phyloP scores from a whole-genome alignment of 2,888 invertebrate genomes.

The Diplolepis rosae region DNA sequence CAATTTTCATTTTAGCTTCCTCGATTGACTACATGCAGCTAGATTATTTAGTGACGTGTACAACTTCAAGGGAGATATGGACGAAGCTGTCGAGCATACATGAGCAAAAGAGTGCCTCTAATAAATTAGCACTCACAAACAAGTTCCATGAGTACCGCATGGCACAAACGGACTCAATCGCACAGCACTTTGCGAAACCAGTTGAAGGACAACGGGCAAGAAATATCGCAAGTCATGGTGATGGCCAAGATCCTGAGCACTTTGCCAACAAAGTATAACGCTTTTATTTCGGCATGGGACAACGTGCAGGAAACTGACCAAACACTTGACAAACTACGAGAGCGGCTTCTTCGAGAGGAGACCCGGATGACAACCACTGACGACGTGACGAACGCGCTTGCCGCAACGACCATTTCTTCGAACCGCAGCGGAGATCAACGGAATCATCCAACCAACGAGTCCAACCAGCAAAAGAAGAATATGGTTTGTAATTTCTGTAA shows the following conservation, averaged over 20 bases:
- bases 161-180: neutral
- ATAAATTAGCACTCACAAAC: slow-evolving; percentile 30
- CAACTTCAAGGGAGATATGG: too few relatives aligned
- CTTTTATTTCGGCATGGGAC: slow-evolving; percentile 35
- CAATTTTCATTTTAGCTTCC: too few relatives aligned
- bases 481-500: slow-evolving; percentile 31
- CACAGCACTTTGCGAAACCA: slow-evolving; percentile 27
- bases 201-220: slow-evolving; percentile 28
- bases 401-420: neutral
- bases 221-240: slow-evolving; percentile 18
- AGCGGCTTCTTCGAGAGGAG: slow-evolving; percentile 21
- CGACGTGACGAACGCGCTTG: slow-evolving; percentile 10
- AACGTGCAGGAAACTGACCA: slow-evolving; percentile 12
- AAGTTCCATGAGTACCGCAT: slow-evolving; percentile 35
- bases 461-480: slow-evolving; percentile 7
- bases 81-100: slow-evolving; percentile 30
- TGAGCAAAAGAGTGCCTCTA: slow-evolving; percentile 35
- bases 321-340: neutral
- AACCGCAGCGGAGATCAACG: neutral
- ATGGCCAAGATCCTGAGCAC: slow-evolving; percentile 35
- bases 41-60: too few relatives aligned
- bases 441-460: neutral
- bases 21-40: too few relatives aligned
- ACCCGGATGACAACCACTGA: slow-evolving; percentile 9
- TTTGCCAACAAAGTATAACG: slow-evolving; percentile 24